Conservation (phyloP, 92 coral and sea anemone genomes). For the Paragorgia papillata region DNA sequence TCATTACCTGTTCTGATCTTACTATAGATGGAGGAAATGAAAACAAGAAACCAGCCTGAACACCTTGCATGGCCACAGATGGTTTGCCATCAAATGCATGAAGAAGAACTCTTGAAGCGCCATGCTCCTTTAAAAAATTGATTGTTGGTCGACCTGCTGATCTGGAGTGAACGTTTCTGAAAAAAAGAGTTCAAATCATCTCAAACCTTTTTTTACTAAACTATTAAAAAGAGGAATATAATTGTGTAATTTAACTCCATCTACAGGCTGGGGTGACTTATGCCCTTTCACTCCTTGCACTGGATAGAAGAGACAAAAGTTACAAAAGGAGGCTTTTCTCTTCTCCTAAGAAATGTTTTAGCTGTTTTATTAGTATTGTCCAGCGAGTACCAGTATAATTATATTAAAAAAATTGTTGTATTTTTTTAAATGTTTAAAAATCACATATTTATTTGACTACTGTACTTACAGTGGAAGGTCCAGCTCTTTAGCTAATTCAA, state of each 20-base stretch:
- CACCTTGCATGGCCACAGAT: slow-evolving; percentile 92
- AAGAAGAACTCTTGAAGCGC: slow-evolving; percentile 82
- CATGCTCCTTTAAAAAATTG: slow-evolving; percentile 79
- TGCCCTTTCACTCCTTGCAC: too few relatives aligned
- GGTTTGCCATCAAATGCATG: slow-evolving; percentile 99
- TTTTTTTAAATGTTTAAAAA: not conserved
- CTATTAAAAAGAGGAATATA: too few relatives aligned
- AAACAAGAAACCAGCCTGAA: slow-evolving; percentile 80
- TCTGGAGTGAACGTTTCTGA: slow-evolving; percentile 89
- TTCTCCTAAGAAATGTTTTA: too few relatives aligned
- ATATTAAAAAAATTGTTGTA: too few relatives aligned
- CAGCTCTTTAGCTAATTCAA: slow-evolving; percentile 76
- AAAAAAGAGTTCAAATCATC: not conserved
- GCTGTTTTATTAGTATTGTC: too few relatives aligned
- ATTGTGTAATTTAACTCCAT: too few relatives aligned
- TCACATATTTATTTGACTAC: too few relatives aligned
- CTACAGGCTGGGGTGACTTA: too few relatives aligned
- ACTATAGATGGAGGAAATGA: slow-evolving; percentile 92
- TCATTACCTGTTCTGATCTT: slow-evolving; percentile 91
- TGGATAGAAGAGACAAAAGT: too few relatives aligned
- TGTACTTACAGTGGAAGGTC: slow-evolving; percentile 91
- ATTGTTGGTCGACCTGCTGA: slow-evolving; percentile 98
- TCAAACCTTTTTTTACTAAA: not conserved
- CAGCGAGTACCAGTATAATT: too few relatives aligned
- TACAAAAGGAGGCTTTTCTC: too few relatives aligned